Base-by-base conservation (phyloP, 2,888 invertebrate genomes). In the Exocentrus adspersus region DNA sequence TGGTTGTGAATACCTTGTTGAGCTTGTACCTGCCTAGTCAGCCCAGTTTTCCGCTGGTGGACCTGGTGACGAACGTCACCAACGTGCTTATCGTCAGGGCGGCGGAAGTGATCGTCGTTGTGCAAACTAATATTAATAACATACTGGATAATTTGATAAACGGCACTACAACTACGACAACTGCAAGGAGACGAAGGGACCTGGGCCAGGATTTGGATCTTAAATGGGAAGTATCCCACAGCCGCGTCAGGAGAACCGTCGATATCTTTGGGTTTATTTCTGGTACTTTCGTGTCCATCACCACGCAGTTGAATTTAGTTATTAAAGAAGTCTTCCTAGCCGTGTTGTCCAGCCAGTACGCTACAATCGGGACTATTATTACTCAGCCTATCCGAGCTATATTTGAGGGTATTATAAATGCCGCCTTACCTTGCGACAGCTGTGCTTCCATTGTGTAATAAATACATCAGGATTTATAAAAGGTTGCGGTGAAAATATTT, bases 141-240 rank as follows among this genome's bases (percentile, higher is more conserved):
- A 7, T 54, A 12, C 43, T 54, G 12, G 10, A n/a, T 10, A 54
- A 54, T 54, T 5, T 54, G 6, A 43, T 54, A 6, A 43, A 54
- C n/a, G 54, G 54, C n/a, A 54, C 42, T 16, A 30, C 2, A n/a
- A n/a, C n/a, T 17, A 16, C 10, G 4, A 24, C 9, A 10, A 9
- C 42, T 0, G 16, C 43, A 7, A 54, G 54, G 17, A 54, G 28
- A 5, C 24, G 54, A 10, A 42, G 54, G 17, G 54, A 54, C 17
- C 28, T 43, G 2, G 54, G 30, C 17, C 41, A 41, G 24, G 54
- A 43, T 16, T 45, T 43, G 16, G 54, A 54, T 10, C n/a, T 54
- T 43, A 43, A 24, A n/a, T n/a, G 28, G 12, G 30, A 14, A 10
- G 17, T 43, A 16, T 28, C 54, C 7, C 54, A 43, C 10, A 54